Conservation (phyloP, 2,113 vertebrate genomes). For the Cebus imitator region DNA sequence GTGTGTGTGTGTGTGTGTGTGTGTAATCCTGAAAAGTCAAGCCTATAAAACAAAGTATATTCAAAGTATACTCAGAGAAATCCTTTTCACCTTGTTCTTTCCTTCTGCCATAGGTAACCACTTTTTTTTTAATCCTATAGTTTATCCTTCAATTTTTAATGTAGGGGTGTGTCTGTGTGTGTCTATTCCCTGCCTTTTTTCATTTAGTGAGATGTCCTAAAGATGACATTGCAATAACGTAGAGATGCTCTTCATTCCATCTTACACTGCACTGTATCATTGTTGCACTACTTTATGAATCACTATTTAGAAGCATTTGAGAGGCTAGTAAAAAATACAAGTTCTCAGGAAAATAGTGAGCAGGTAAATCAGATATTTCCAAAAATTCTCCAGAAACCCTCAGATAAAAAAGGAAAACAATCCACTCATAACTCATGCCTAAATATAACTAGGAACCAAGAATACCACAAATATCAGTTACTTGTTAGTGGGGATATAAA, state of each 20-base stretch:
- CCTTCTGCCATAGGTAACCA: not conserved
- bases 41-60: constrained; percentile 1
- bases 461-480: constrained; percentile 31
- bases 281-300: constrained; percentile 20
- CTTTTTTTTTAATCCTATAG: constrained; percentile 20
- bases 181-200: not conserved
- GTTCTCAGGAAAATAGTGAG: not conserved
- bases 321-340: not conserved
- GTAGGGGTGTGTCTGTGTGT: not conserved
- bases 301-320: constrained; percentile 3
- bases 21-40: constrained; percentile 15
- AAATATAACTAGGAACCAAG: constrained; percentile 20
- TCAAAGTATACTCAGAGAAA: not conserved
- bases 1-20: too few species aligned
- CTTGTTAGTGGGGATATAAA: not conserved
- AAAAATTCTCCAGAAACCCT: not conserved
- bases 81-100: not conserved
- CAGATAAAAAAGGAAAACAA: constrained; percentile 15
- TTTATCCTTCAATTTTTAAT: constrained; percentile 21
- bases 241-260: not conserved
- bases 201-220: not conserved
- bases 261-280: not conserved
- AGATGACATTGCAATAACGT: not conserved
- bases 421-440: not conserved
- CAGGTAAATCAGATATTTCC: not conserved